Base-by-base conservation (phyloP, 2,797 vertebrate genomes). In the Echiichthys vipera region DNA sequence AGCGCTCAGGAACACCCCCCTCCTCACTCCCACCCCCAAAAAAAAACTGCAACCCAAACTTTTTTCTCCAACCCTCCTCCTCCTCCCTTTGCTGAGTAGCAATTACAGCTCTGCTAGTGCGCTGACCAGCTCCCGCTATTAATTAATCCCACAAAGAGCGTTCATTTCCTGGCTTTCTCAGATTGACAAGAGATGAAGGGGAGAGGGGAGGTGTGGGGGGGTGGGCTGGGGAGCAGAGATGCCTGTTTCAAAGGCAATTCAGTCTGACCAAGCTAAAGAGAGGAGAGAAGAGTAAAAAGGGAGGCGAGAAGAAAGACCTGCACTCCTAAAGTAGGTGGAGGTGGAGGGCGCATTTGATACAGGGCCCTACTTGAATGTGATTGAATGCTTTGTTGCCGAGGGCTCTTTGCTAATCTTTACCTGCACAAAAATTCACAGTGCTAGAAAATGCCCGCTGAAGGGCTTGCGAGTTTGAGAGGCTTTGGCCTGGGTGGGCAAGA, bases 131-230 rank as follows among this genome's bases (percentile, higher is more conserved):
- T 97, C 95, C 96, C 94, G 95, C 96, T 96, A 97, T 98, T 98
- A 98, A 98, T 98, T 98, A 98, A 97, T 98, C 95, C 95, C 93
- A 97, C 96, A 98, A 98, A 98, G 95, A 94, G 94, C 94, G 92
- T 96, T 98, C 96, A 96, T 98, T 98, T 98, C 96, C 97, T 96
- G 96, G 95, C 95, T 95, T 96, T 97, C 94, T 89, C 80, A 94
- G 95, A 97, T 96, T 96, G 96, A 97, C 96, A 96, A 96, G 96
- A 96, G 96, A 97, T 92, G 93, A 84, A 80, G 88, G 84, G 77
- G 72, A 65, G 63, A 68, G 95, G 94, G 94, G 71, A 14, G 20
- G 14, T 1, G 40, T 64, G 94, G 94, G 94, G 13, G 55, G 22
- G n/a, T 13, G 25, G 66, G 32, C 40, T 43, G 73, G 47, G 54